These are phyloP conservation scores for Tamias sibiricus DNA, from an alignment of 2,113 vertebrate species.

Conservation along the genomic window DNA sequence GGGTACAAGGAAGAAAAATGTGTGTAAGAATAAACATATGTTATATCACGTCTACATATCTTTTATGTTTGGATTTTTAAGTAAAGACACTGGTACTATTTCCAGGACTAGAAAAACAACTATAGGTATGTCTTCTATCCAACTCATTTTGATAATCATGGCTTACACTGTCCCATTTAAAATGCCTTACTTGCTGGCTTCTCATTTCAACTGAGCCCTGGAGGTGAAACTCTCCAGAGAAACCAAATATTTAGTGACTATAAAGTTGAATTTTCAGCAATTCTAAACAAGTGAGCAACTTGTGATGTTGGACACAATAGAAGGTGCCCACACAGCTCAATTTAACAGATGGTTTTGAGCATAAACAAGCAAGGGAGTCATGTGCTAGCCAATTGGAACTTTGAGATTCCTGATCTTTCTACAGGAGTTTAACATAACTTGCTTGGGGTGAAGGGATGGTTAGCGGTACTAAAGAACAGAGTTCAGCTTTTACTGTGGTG, in stretches of 20 bases:
- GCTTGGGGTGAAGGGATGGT: neutral
- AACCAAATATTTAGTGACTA: neutral
- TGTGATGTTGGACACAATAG: neutral
- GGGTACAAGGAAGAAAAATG: constrained; percentile 45
- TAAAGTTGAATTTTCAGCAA: constrained; percentile 1
- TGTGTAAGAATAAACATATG: constrained; percentile 26
- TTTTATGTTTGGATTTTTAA: constrained; percentile 1
- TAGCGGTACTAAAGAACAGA: neutral
- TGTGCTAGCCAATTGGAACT: neutral
- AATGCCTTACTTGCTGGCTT: neutral
- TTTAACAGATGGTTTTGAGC: neutral
- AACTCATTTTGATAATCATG: neutral
- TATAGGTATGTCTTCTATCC: neutral
- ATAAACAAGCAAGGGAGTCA: neutral
- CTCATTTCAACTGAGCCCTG: neutral
- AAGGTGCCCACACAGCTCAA: neutral
- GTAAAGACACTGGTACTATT: neutral
- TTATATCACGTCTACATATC: neutral
- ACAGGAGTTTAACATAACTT: neutral
- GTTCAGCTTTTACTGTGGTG: neutral
- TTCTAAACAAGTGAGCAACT: neutral
- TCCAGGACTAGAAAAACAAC: neutral
- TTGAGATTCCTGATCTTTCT: neutral
- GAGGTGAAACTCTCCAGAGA: neutral
- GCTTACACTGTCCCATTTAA: neutral